Evolutionary conservation across 2,888 invertebrate genomes (phyloP).

Genomic region (Tenthredo livida): DNA sequence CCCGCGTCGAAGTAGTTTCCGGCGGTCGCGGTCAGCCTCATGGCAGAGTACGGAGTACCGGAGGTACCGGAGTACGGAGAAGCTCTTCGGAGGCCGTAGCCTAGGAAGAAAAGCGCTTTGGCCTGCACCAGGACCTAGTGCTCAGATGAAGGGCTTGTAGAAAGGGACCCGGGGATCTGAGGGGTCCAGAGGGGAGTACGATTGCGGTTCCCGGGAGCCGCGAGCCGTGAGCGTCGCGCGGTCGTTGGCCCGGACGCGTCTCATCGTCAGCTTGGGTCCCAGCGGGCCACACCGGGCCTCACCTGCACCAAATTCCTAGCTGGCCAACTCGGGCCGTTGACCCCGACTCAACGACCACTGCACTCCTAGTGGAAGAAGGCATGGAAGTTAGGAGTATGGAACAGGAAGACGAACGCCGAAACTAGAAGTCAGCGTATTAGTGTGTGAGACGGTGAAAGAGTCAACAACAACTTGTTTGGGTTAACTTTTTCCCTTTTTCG

Average conservation of each 20-base stretch:
- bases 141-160: constrained; percentile 8
- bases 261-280: constrained; percentile 51
- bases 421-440: constrained; percentile 6
- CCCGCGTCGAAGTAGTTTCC: constrained; percentile 39
- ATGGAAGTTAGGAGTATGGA: constrained; percentile 30
- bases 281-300: constrained; percentile 63
- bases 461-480: constrained; percentile 49
- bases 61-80: background rate
- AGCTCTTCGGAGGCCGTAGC: background rate
- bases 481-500: constrained; percentile 14
- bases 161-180: background rate
- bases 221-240: constrained; percentile 42
- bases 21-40: constrained; percentile 34
- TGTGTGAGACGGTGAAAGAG: constrained; percentile 39
- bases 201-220: constrained; percentile 55
- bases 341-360: constrained; percentile 56
- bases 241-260: constrained; percentile 56
- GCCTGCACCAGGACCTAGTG: background rate
- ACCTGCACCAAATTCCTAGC: constrained; percentile 78
- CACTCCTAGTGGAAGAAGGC: constrained; percentile 61
- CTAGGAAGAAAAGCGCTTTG: constrained; percentile 15
- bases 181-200: constrained; percentile 20
- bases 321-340: constrained; percentile 71
- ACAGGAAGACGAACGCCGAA: constrained; percentile 48
- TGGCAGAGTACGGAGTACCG: background rate